Evolutionary conservation across 2,113 vertebrate species (phyloP).

Genomic region (Donacobius atricapilla): DNA sequence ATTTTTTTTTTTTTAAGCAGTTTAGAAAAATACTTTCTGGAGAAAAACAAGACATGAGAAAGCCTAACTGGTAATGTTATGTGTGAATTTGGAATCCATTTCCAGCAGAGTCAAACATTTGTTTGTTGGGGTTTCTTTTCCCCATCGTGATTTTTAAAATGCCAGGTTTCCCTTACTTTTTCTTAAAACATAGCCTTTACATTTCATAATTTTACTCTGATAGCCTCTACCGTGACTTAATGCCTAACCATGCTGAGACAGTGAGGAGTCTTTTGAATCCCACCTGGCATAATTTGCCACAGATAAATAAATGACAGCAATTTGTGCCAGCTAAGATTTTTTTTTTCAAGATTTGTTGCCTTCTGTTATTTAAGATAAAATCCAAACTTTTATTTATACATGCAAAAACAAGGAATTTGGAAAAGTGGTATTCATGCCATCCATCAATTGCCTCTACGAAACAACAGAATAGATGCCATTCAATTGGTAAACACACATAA

Average conservation of each 20-base stretch:
- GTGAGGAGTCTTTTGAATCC: not conserved
- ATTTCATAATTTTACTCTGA: not conserved
- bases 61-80: fast-evolving
- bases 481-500: not conserved
- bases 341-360: not conserved
- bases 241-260: not conserved
- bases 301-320: not conserved
- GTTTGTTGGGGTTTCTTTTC: fast-evolving
- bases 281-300: not conserved
- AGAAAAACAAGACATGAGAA: not conserved
- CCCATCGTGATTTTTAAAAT: not conserved
- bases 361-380: not conserved
- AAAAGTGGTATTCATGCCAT: not conserved
- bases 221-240: not conserved
- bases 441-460: not conserved
- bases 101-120: not conserved
- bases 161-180: not conserved
- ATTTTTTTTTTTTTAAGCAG: too few species aligned
- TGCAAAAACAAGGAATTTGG: not conserved
- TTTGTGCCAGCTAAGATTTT: not conserved
- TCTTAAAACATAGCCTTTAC: not conserved
- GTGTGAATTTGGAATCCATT: not conserved
- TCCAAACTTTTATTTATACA: not conserved
- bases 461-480: not conserved
- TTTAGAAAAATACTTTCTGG: not conserved